phyloP scores from a whole-genome alignment of 1,140 invertebrate species.

The Helicorthomorpha holstii region DNA sequence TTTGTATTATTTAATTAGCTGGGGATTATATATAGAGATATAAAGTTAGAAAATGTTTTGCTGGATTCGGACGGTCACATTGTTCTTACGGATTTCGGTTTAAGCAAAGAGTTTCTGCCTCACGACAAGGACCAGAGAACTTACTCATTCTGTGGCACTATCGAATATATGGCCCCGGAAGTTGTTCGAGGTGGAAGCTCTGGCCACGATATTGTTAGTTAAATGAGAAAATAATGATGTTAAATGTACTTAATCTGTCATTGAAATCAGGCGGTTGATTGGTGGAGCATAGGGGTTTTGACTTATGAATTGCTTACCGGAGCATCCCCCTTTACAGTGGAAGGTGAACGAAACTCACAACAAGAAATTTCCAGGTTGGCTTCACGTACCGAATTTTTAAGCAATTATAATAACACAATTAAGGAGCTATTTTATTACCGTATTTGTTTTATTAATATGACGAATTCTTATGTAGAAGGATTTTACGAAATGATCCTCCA shows the following conservation, averaged over 20 bases:
- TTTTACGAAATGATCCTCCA: conserved; percentile 66
- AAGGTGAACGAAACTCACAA: conserved; percentile 79
- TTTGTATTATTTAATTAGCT: conserved; percentile 34
- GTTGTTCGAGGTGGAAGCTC: conserved; percentile 60
- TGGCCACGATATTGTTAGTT: conserved; percentile 76
- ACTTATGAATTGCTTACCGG: conserved; percentile 94
- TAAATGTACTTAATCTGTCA: not conserved
- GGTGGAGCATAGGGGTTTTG: conserved; percentile 95
- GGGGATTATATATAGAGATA: conserved; percentile 89
- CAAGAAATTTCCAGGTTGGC: conserved; percentile 70
- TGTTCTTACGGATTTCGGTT: conserved; percentile 65
- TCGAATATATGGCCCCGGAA: conserved; percentile 92
- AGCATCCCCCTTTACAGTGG: conserved; percentile 90
- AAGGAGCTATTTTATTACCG: not conserved
- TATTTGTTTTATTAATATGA: not conserved
- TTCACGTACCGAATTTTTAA: not conserved
- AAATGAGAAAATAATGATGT: not conserved
- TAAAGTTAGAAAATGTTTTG: conserved; percentile 85
- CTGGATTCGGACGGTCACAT: conserved; percentile 74
- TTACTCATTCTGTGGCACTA: conserved; percentile 94
- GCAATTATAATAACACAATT: too few relatives aligned
- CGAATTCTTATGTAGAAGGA: conserved; percentile 40
- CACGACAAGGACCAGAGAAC: conserved; percentile 58
- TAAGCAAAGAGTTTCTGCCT: conserved; percentile 70
- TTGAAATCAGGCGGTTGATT: conserved; percentile 65